Evolutionary conservation across 2,888 invertebrate species (phyloP).

Genomic region (Lasioglossum villosulum): DNA sequence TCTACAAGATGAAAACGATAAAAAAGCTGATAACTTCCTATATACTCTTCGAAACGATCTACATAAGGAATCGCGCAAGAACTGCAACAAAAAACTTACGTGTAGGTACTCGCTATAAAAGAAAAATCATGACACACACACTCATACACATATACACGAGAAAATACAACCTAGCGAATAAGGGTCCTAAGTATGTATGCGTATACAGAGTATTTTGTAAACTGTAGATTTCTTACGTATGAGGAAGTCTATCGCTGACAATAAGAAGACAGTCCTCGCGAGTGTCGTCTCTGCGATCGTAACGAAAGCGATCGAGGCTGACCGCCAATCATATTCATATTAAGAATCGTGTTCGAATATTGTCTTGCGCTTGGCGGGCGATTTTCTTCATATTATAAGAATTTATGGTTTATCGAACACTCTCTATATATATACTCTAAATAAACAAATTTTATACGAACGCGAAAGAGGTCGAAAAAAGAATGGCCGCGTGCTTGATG

Average conservation of each 20-base stretch:
- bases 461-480: slow-evolving; percentile 42
- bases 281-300: not conserved
- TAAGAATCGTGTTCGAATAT: slow-evolving; percentile 9
- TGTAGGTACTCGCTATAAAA: slow-evolving; percentile 37
- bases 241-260: slow-evolving; percentile 58
- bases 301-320: not conserved
- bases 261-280: slow-evolving; percentile 46
- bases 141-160: not conserved
- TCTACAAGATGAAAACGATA: slow-evolving; percentile 28
- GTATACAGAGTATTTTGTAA: slow-evolving; percentile 53
- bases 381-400: slow-evolving; percentile 51
- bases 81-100: slow-evolving; percentile 32
- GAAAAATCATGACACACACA: slow-evolving; percentile 41
- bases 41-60: slow-evolving; percentile 52
- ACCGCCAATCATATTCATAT: not conserved
- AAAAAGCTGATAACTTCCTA: slow-evolving; percentile 51
- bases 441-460: slow-evolving; percentile 67
- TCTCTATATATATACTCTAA: slow-evolving; percentile 52
- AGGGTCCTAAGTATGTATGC: slow-evolving; percentile 65
- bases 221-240: slow-evolving; percentile 59
- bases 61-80: slow-evolving; percentile 47
- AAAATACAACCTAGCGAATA: slow-evolving; percentile 45
- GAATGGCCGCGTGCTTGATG: slow-evolving; percentile 60
- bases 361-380: slow-evolving; percentile 42
- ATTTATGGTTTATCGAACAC: slow-evolving; percentile 56